Evolutionary conservation across 2,888 invertebrate genomes (phyloP).

Genomic region (Protophormia terraenovae): DNA sequence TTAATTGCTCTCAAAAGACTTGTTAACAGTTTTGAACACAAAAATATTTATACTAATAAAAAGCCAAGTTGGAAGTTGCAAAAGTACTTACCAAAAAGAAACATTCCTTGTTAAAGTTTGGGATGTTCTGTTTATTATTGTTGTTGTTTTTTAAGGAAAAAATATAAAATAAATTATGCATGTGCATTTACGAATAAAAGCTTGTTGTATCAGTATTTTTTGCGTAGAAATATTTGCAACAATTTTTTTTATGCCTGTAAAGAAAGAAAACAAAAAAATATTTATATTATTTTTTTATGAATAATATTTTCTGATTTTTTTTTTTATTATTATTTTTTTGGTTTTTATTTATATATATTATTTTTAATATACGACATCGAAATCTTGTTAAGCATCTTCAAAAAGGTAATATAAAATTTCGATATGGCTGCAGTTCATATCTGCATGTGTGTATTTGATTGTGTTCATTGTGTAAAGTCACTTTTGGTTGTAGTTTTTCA

Average conservation of each 20-base stretch:
- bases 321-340: not conserved
- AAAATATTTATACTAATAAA: conserved; percentile 16
- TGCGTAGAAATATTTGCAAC: conserved; percentile 50
- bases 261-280: conserved; percentile 9
- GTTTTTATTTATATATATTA: conserved; percentile 28
- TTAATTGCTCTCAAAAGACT: conserved; percentile 68
- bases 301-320: conserved; percentile 60
- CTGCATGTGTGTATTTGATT: not conserved
- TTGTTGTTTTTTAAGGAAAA: conserved; percentile 34
- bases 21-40: conserved; percentile 55
- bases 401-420: conserved; percentile 61
- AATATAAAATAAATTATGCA: conserved; percentile 68
- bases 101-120: not conserved
- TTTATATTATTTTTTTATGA: conserved; percentile 64
- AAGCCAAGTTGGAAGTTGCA: not conserved
- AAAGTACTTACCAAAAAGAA: conserved; percentile 16
- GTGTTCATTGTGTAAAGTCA: no score
- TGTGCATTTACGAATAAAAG: conserved; percentile 60
- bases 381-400: conserved; percentile 68
- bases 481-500: conserved; percentile 25
- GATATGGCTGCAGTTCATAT: conserved; percentile 38
- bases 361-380: conserved; percentile 67
- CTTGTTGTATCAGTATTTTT: not conserved
- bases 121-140: conserved; percentile 50
- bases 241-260: conserved; percentile 42